Percentiles rank a stretch among this genome's conserved stretches.
phyloP scores from a whole-genome alignment of 1,140 invertebrate genomes.

The Ips nitidus region DNA sequence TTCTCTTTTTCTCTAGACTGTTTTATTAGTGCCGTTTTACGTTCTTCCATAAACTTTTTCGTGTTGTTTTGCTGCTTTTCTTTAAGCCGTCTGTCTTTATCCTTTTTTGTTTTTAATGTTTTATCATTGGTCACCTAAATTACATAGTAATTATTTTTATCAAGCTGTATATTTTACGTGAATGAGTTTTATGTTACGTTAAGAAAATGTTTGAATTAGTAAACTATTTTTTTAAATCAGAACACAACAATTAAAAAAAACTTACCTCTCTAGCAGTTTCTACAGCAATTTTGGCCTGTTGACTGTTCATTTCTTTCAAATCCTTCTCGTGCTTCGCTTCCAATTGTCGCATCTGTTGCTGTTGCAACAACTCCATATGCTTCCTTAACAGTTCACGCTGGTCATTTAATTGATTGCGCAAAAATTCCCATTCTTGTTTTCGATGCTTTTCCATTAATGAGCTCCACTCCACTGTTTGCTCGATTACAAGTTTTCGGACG shows the following conservation, averaged over 20 bases:
- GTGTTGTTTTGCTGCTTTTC: constrained; percentile 99
- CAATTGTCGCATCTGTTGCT: constrained; percentile 86
- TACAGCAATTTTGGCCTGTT: constrained; percentile 94
- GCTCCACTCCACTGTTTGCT: constrained; percentile 94
- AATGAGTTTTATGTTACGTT: constrained; percentile 2
- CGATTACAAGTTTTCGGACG: constrained; percentile 78
- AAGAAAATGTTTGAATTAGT: background rate
- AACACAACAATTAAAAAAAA: background rate
- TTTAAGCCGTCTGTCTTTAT: constrained; percentile 88
- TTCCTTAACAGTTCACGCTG: constrained; percentile 83
- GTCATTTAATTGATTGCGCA: constrained; percentile 80
- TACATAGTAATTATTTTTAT: background rate
- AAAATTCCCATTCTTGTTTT: constrained; percentile 87
- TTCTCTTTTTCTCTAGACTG: constrained; percentile 94
- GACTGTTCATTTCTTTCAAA: constrained; percentile 93
- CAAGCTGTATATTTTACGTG: background rate
- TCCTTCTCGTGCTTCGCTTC: constrained; percentile 89
- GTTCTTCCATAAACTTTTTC: constrained; percentile 98
- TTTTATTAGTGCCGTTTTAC: constrained; percentile 84
- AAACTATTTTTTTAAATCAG: background rate
- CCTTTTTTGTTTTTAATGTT: constrained; percentile 94
- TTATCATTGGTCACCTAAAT: constrained; percentile 83
- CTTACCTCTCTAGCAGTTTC: constrained; percentile 89
- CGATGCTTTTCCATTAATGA: constrained; percentile 85
- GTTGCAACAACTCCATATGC: constrained; percentile 84